Evolutionary conservation across 2,888 invertebrate genomes (phyloP).

Genomic region (Leptodirus hochenwartii): DNA sequence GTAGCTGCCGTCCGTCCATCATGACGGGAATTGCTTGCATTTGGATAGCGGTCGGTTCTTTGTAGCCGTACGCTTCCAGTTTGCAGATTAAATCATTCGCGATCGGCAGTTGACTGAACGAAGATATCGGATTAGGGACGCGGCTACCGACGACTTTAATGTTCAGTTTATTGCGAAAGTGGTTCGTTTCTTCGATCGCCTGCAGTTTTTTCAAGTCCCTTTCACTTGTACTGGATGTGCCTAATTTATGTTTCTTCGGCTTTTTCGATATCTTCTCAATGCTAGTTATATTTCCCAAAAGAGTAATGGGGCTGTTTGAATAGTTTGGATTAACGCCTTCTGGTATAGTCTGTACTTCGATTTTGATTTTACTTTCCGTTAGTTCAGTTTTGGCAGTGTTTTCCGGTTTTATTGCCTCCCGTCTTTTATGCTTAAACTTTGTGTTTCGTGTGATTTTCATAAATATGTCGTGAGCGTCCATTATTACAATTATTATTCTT

Average conservation of each 20-base stretch:
- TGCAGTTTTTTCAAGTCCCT: conserved; percentile 27
- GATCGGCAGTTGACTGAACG: conserved; percentile 50
- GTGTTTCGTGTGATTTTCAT: no score
- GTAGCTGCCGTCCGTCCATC: conserved; percentile 62
- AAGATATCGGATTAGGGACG: conserved; percentile 55
- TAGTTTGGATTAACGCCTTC: no score
- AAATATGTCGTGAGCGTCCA: no score
- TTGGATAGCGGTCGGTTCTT: conserved; percentile 73
- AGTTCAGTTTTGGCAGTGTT: no score
- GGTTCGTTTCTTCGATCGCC: conserved; percentile 39
- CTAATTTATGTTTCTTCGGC: conserved; percentile 8
- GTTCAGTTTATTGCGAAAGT: conserved; percentile 52
- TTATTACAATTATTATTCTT: no score
- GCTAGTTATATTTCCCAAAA: conserved; percentile 10
- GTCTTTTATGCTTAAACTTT: no score
- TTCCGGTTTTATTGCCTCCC: no score
- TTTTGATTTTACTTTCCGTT: no score
- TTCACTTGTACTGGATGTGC: conserved; percentile 18
- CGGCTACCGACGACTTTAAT: conserved; percentile 66
- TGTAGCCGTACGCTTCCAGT: conserved; percentile 48
- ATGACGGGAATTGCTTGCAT: conserved; percentile 85
- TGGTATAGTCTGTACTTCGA: no score
- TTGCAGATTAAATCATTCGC: conserved; percentile 44
- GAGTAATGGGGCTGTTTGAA: conserved; percentile 8
- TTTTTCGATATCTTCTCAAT: background rate